These are phyloP conservation scores for Drosophila borborema DNA, from an alignment of 2,888 invertebrate species.

Conservation along the genomic window DNA sequence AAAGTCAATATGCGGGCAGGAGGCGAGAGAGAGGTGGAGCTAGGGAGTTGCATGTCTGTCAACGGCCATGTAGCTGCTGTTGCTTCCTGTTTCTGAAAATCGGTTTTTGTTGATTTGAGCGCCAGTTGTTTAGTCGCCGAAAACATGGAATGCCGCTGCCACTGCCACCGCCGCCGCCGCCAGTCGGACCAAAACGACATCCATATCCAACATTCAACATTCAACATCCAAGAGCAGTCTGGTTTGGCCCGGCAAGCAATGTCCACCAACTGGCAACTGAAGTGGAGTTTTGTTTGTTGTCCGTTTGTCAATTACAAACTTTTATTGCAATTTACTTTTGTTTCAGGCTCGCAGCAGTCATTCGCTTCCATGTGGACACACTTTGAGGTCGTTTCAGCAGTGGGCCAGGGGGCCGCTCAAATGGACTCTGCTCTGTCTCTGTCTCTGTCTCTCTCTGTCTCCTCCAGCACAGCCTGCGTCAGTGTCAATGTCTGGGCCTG, in stretches of 20 bases:
- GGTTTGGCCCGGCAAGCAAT: constrained; percentile 12
- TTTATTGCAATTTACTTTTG: constrained; percentile 82
- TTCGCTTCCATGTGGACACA: constrained; percentile 44
- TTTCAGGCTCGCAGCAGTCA: constrained; percentile 69
- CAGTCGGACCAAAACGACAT: constrained; percentile 47
- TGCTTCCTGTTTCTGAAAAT: constrained; percentile 75
- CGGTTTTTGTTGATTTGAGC: constrained; percentile 81
- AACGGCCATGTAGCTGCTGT: constrained; percentile 59
- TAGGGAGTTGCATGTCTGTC: constrained; percentile 56
- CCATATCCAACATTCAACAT: constrained; percentile 35
- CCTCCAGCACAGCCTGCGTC: background rate
- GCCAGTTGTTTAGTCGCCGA: constrained; percentile 76
- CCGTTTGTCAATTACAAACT: constrained; percentile 82
- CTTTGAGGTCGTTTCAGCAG: constrained; percentile 67
- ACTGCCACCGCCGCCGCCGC: constrained; percentile 21
- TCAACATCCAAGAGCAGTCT: constrained; percentile 13
- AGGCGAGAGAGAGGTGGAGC: background rate
- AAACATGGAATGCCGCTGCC: constrained; percentile 37
- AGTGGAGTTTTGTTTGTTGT: constrained; percentile 77
- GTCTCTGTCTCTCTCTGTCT: background rate
- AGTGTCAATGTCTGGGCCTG: constrained; percentile 20
- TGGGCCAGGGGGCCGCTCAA: background rate
- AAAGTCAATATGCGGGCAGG: constrained; percentile 78
- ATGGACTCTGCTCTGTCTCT: background rate
- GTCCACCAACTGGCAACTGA: constrained; percentile 57